These are phyloP conservation scores for Prunella fulvescens DNA, from an alignment of 2,113 vertebrate genomes.

Conservation along the genomic window DNA sequence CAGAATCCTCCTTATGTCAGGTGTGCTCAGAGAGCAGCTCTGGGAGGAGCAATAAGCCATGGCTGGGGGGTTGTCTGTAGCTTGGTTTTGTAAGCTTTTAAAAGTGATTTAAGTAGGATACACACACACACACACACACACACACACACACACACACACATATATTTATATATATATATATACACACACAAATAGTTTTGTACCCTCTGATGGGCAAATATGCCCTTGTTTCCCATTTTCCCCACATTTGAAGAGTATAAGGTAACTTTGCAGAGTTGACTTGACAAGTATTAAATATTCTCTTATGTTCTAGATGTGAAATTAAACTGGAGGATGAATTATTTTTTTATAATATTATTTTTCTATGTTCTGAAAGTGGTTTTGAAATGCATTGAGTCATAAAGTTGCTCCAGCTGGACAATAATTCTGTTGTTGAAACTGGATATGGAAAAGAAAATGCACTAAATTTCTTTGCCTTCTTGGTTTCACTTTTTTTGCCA, in stretches of 20 bases:
- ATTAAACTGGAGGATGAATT: not conserved
- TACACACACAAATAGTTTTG: not conserved
- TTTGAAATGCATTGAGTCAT: not conserved
- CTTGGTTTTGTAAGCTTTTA: not conserved
- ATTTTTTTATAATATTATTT: not conserved
- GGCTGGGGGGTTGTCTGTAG: fast-evolving
- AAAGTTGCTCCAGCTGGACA: not conserved
- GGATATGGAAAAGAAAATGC: not conserved
- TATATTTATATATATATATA: not conserved
- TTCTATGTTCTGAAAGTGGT: not conserved
- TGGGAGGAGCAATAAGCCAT: not conserved
- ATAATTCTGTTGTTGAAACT: not conserved
- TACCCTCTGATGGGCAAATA: not conserved
- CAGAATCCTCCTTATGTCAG: not conserved
- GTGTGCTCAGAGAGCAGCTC: not conserved
- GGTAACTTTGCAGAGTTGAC: not conserved
- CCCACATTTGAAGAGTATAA: not conserved
- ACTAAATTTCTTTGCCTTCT: not conserved
- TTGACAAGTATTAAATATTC: not conserved
- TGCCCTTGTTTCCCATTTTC: not conserved
- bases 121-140: too few relatives aligned
- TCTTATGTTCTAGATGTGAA: not conserved
- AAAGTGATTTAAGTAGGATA: not conserved
- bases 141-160: too few relatives aligned
- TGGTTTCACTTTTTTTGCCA: not conserved